phyloP scores from a whole-genome alignment of 1,140 invertebrate genomes.

The Chelonus insularis region DNA sequence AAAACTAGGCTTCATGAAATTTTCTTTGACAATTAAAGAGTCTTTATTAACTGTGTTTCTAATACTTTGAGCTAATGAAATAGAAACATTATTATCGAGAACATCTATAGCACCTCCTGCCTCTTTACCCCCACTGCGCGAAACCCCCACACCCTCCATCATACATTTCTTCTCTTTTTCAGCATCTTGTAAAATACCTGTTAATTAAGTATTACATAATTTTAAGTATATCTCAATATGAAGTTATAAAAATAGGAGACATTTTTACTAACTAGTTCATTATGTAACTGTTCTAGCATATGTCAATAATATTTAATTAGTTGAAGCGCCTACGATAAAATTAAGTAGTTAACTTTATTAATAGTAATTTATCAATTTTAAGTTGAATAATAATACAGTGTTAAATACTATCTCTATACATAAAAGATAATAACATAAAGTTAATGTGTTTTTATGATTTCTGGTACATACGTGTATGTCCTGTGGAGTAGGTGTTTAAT shows the following conservation, averaged over 20 bases:
- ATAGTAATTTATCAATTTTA: no score
- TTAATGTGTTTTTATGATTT: slow-evolving; percentile 55
- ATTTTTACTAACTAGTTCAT: slow-evolving; percentile 47
- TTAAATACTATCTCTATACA: no score
- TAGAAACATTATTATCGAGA: background rate
- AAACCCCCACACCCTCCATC: slow-evolving; percentile 60
- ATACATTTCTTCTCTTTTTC: slow-evolving; percentile 61
- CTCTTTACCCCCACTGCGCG: slow-evolving; percentile 54
- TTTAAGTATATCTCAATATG: slow-evolving; percentile 56
- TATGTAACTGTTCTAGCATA: slow-evolving; percentile 28
- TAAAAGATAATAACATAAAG: no score
- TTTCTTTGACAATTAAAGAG: slow-evolving; percentile 38
- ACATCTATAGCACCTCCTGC: slow-evolving; percentile 50
- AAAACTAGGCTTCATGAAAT: no score
- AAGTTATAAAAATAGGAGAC: slow-evolving; percentile 39
- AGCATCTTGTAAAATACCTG: slow-evolving; percentile 61
- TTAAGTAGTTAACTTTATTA: slow-evolving; percentile 48
- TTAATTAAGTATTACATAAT: slow-evolving; percentile 60
- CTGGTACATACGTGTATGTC: slow-evolving; percentile 53
- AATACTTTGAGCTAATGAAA: slow-evolving; percentile 20
- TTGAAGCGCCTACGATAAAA: slow-evolving; percentile 56
- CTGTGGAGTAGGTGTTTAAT: slow-evolving; percentile 55
- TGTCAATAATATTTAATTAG: slow-evolving; percentile 52
- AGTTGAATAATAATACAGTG: no score
- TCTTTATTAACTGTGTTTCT: slow-evolving; percentile 33